Base-by-base conservation (phyloP, 23 tunicate species). In the Trididemnum miniatum region DNA sequence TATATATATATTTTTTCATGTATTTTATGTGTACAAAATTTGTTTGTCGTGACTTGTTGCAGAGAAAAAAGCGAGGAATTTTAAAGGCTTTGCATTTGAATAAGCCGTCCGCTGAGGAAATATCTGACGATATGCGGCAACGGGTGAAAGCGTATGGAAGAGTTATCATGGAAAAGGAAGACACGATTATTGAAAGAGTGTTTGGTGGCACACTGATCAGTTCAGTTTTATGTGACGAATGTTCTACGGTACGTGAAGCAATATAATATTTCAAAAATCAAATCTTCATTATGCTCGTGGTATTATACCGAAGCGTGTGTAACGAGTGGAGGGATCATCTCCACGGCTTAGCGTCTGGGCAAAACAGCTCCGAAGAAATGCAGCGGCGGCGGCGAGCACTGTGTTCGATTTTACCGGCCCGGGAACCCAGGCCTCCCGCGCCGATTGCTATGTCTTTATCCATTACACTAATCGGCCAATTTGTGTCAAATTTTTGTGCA, bases 191-290 rank as follows among this genome's bases (percentile, higher is more conserved):
- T 28, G 88, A 89, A 24, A 62, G 18, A 1, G 77, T 89, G 18
- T 89, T 89, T 44, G 82, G 88, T 9, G 95, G 95, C 31, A 83
- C 54, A 0, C 44, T 83, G 0, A 36, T 79, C 32, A 89, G 95
- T 51, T 89, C 95, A 22, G 95, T 89, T 5, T 71, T 89, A 5
- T 89, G 95, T 83, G 95, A 89, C 57, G 82, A 77, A 23, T 89
- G 95, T 89, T 85, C 85, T 23, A 69, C 83, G 15, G 89, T 78
- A 69, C 77, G 83, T 64, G 1, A 44, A 44, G 15, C 9, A 44
- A 9, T 44, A n/a, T n/a, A n/a, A n/a, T n/a, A n/a, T n/a, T n/a
- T n/a, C n/a, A n/a, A n/a, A n/a, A n/a, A n/a, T n/a, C n/a, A n/a
- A n/a, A n/a, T n/a, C n/a, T n/a, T n/a, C n/a, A n/a, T n/a, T n/a